Evolutionary conservation across 35 echinoderm and acorn worm species (phyloP).

Genomic region (Apostichopus californicus): DNA sequence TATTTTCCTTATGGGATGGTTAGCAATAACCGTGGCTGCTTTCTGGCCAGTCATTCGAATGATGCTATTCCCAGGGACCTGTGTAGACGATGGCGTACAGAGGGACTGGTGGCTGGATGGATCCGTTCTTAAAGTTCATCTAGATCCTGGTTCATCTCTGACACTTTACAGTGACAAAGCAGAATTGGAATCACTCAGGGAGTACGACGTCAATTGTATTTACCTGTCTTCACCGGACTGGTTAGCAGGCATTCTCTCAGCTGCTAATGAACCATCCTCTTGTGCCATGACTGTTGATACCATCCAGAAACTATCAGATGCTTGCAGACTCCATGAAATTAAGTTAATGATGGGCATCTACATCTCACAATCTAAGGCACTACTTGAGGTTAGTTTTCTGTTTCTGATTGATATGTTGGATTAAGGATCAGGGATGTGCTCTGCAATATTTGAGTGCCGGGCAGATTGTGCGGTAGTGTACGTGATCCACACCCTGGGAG

Average conservation of each 20-base stretch:
- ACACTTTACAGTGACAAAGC: not conserved
- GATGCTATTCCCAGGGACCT: not conserved
- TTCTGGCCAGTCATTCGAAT: slow-evolving; percentile 28
- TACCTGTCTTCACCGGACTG: not conserved
- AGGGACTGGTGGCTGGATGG: slow-evolving; percentile 1
- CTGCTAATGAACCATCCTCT: not conserved
- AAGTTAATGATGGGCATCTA: not conserved
- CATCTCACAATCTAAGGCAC: not conserved
- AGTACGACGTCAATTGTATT: slow-evolving; percentile 10
- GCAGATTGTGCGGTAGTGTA: too few species aligned
- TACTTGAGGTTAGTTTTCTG: not conserved
- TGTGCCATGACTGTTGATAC: not conserved
- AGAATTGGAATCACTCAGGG: not conserved
- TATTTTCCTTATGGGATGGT: not conserved
- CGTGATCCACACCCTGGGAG: too few species aligned
- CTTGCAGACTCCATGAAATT: not conserved
- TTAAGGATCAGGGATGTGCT: too few species aligned
- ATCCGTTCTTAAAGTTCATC: not conserved
- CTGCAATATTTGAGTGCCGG: too few species aligned
- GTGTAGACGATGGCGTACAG: not conserved
- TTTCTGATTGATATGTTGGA: too few species aligned
- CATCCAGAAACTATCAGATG: not conserved
- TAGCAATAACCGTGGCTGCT: not conserved
- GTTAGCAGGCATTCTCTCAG: not conserved
- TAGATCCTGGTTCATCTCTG: not conserved